Evolutionary conservation across 2,888 invertebrate species (phyloP), one percentile per base, ranked within the genome.

Genomic region (Boloria euphrosyne): DNA sequence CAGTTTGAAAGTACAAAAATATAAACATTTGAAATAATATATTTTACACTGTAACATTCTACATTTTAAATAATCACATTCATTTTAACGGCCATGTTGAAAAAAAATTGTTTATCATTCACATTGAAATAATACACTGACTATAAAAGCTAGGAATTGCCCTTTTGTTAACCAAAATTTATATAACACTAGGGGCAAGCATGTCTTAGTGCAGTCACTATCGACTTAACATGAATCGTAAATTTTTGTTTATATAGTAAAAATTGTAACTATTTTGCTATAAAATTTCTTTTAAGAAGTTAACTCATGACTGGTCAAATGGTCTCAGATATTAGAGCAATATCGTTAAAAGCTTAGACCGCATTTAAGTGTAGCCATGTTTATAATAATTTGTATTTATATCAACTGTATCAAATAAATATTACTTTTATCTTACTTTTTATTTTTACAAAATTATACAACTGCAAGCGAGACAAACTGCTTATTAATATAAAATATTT

Each of bases 1-100:
- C 76, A 74, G 75, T 78, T 38, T 77, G 77, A 83, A 75, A 80
- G 82, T 90, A 91, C 80, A 90, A 91, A 90, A 90, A 90, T 90
- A 89, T 84, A 65, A 58, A 77, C 80, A 77, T 81, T 81, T 79
- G 73, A 85, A 87, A 86, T 80, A 84, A 84, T 80, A 83, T 83
- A 82, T 81, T 85, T 82, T 83, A 86, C 83, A 84, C 70, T 71
- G 70, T 74, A 75, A 78, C 74, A 74, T 76, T 84, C 31, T 75
- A 82, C 77, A 80, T 77, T 80, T 73, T 75, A 75, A 59, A 78
- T 76, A 83, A 83, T 84, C 83, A 82, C 82, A 80, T 83, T 77
- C 69, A 76, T 77, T 77, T 76, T 77, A 27, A 54, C 14, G 49
- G 46, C 52, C 63, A 64, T 10, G 13, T 18, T 31, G 46, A 53